Conservation (phyloP, 2,888 invertebrate species). For the Ormia ochracea region DNA sequence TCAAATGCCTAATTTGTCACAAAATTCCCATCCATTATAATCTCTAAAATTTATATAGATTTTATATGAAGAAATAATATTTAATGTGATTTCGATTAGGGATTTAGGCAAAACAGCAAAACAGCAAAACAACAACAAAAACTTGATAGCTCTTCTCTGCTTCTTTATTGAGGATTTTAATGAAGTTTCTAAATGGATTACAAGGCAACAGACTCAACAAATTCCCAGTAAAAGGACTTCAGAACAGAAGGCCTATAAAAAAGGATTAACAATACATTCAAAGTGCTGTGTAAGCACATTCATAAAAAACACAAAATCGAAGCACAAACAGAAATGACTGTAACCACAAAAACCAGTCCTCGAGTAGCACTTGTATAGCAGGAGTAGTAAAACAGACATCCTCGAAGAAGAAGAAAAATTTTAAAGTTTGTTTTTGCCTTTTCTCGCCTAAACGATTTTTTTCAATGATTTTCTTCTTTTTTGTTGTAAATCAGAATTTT, state of each 20-base stretch:
- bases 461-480: background rate
- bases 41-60: background rate
- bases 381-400: background rate
- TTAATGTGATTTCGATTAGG: background rate
- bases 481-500: constrained; percentile 28
- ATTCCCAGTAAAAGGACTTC: too few species aligned
- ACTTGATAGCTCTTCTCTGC: background rate
- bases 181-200: background rate
- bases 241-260: constrained; percentile 1
- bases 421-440: background rate
- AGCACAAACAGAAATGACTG: background rate
- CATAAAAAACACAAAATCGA: constrained; percentile 17
- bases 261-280: constrained; percentile 29
- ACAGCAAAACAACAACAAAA: too few species aligned
- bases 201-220: too few species aligned
- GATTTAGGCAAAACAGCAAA: too few species aligned
- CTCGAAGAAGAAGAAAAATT: constrained; percentile 25
- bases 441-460: background rate
- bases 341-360: background rate
- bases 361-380: background rate
- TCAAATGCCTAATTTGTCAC: background rate
- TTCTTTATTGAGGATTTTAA: background rate
- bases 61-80: background rate
- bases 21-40: constrained; percentile 1
- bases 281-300: constrained; percentile 45